Evolutionary conservation across 2,113 vertebrate species (phyloP).

Genomic region (Epinephelus lanceolatus): DNA sequence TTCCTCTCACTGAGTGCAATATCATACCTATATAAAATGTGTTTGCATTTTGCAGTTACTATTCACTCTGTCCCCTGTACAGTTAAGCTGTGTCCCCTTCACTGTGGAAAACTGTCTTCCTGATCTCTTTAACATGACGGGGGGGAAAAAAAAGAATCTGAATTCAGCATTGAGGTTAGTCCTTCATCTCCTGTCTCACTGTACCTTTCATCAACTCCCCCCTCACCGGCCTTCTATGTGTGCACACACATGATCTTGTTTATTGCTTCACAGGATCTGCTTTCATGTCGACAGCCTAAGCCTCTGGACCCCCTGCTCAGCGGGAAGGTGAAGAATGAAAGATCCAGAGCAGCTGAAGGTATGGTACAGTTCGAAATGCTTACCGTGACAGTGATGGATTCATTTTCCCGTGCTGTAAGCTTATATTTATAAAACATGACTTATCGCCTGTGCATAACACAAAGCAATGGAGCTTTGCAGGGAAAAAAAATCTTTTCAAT

Average conservation of each 20-base stretch:
- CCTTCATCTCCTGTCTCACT: neutral
- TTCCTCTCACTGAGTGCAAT: neutral
- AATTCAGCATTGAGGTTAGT: neutral
- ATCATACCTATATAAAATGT: neutral
- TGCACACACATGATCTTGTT: constrained; percentile 33
- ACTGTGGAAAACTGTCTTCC: neutral
- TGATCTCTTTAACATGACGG: neutral
- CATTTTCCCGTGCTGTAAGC: constrained; percentile 22
- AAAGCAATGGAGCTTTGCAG: neutral
- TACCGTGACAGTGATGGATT: constrained; percentile 63
- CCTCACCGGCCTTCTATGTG: neutral
- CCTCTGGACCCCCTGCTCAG: constrained; percentile 20
- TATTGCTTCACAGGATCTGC: constrained; percentile 46
- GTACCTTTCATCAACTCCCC: neutral
- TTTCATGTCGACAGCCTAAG: constrained; percentile 56
- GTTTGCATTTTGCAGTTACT: neutral
- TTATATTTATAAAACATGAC: constrained; percentile 48
- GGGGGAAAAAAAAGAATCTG: neutral
- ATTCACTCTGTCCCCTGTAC: neutral
- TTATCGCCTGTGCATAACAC: neutral
- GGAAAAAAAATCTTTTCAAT: neutral
- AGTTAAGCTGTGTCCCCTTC: neutral
- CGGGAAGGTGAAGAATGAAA: constrained; percentile 62
- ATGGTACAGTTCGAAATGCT: constrained; percentile 13
- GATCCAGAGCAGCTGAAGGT: constrained; percentile 58